Evolutionary conservation across 2,888 invertebrate genomes (phyloP), one percentile per base, ranked within the genome.

Genomic region (Temnothorax unifasciatus): DNA sequence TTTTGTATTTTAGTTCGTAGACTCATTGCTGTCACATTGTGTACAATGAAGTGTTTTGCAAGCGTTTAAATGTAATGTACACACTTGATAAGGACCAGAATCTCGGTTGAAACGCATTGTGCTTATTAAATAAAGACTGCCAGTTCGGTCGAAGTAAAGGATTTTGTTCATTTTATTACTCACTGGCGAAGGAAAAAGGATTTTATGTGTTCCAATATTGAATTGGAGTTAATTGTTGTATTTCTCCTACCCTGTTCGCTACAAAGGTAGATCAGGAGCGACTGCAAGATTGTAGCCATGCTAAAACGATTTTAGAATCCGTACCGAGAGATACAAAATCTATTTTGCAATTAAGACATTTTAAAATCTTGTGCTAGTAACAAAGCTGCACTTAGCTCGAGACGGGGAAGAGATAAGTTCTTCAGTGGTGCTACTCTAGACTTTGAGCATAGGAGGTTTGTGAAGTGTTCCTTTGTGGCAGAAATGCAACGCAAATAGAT

Each of bases 381-480:
- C 1, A 54, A 1, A 1, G 54, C 54, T 0, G 11, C 54, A 3
- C 54, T 21, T 11, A 54, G 11, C 11, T 54, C 54, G 9, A 54
- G 54, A 0, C 54, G 21, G 0, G 54, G 9, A 0, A 54, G 18
- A 3, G 3, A 25, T 54, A 54, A 13, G 29, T 3, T 11, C 11
- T 54, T 54, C 11, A 54, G 9, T 11, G 25, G 21, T 11, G 54
- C 54, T 54, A 54, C 21, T 54, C 54, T 21, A 3, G 21, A 21
- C 3, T 54, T 54, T 0, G 54, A 54, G 21, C 54, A 54, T 11
- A 54, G 4, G 4, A 54, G 11, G 3, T 9, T 3, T 1, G 11
- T 25, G 0, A 6, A 5, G 18, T n/a, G n/a, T 1, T 2, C 1
- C 3, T 21, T 11, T 9, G 8, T 4, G 3, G 0, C 0, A 3